Percentiles rank a stretch among this genome's conserved stretches.
These are phyloP conservation scores for Cydia amplana DNA, from an alignment of 1,140 invertebrate species.

Conservation along the genomic window DNA sequence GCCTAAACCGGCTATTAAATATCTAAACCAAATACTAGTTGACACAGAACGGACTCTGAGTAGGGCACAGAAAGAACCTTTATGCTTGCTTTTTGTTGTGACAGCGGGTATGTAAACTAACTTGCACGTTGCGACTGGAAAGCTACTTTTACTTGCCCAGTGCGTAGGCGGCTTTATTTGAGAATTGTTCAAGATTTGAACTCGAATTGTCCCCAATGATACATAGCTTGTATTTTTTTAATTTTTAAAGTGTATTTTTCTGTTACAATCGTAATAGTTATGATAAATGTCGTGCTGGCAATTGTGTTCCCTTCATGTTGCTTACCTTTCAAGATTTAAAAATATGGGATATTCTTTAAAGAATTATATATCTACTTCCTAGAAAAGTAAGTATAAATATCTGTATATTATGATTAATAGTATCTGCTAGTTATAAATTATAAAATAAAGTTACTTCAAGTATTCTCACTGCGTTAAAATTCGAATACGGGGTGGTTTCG, in stretches of 20 bases:
- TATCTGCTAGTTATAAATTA: not conserved
- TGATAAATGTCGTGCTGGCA: slow-evolving; percentile 15
- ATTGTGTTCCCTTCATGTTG: slow-evolving; percentile 20
- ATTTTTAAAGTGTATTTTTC: slow-evolving; percentile 41
- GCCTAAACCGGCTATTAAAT: not conserved
- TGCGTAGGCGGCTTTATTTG: slow-evolving; percentile 65
- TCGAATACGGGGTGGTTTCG: no score
- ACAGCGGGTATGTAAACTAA: slow-evolving; percentile 11
- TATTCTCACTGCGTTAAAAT: no score
- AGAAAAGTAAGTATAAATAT: not conserved
- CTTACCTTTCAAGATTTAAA: slow-evolving; percentile 5
- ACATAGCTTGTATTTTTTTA: slow-evolving; percentile 51
- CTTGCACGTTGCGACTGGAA: slow-evolving; percentile 59
- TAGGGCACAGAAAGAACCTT: slow-evolving; percentile 18
- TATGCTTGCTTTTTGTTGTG: slow-evolving; percentile 6
- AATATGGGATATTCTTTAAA: slow-evolving; percentile 14
- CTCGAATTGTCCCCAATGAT: slow-evolving; percentile 41
- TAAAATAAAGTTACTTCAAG: no score
- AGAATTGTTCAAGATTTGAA: slow-evolving; percentile 55
- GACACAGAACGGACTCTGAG: slow-evolving; percentile 1
- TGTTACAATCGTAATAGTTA: slow-evolving; percentile 7
- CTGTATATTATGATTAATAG: not conserved
- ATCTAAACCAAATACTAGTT: not conserved
- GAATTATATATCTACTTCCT: not conserved
- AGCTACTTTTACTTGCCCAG: slow-evolving; percentile 61